Evolutionary conservation across 2,888 invertebrate species (phyloP).

Genomic region (Chalcis sispes): DNA sequence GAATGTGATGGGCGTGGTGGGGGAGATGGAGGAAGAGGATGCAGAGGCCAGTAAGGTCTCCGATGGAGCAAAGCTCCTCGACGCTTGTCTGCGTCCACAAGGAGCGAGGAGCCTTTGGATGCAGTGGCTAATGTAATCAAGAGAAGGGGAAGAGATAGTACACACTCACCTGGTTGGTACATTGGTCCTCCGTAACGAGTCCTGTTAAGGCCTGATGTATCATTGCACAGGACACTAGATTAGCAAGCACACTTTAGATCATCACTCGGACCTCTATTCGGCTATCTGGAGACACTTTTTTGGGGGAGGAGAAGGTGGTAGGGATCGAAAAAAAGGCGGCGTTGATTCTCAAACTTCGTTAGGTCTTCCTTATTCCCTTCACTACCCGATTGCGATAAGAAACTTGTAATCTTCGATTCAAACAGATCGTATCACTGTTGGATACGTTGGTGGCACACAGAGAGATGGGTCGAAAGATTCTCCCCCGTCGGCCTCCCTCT

Average conservation of each 20-base stretch:
- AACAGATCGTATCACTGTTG: neutral
- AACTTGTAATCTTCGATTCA: neutral
- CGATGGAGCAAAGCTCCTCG: conserved; percentile 19
- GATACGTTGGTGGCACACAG: neutral
- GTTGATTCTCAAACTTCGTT: too few relatives aligned
- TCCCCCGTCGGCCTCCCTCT: neutral
- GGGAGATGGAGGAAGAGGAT: conserved; percentile 30
- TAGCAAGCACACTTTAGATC: conserved; percentile 50
- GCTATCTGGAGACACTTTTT: neutral
- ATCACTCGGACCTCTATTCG: conserved; percentile 36
- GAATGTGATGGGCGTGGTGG: conserved; percentile 39
- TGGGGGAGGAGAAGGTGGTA: neutral
- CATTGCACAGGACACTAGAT: conserved; percentile 71
- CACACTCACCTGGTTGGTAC: conserved; percentile 73
- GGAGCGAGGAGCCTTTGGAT: neutral
- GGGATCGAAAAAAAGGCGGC: too few relatives aligned
- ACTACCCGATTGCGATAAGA: neutral
- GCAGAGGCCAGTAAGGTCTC: too few relatives aligned
- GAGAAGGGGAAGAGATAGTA: neutral
- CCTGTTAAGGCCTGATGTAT: conserved; percentile 66
- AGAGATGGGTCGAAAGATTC: neutral
- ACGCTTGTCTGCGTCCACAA: neutral
- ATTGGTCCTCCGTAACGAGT: conserved; percentile 71
- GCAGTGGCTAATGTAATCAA: neutral
- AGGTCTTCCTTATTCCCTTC: neutral